These are phyloP conservation scores for Mylabris sibirica DNA, from an alignment of 2,888 invertebrate genomes.

Conservation along the genomic window DNA sequence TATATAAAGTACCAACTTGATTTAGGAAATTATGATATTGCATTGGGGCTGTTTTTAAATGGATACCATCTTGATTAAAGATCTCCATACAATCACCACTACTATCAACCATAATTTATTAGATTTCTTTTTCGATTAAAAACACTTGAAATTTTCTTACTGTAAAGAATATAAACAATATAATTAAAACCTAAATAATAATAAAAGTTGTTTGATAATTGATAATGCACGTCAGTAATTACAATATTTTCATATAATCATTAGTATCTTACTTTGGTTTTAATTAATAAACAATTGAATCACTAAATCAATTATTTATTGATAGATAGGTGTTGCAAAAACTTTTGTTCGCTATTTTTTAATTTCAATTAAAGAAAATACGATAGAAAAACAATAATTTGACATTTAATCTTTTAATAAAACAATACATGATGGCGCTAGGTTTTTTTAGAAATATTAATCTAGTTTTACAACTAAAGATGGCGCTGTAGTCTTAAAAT, in stretches of 20 bases:
- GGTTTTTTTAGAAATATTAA: not conserved
- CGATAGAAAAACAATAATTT: not conserved
- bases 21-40: slow-evolving; percentile 68
- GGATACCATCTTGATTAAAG: slow-evolving; percentile 82
- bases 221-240: slow-evolving; percentile 24
- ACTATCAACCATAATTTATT: slow-evolving; percentile 50
- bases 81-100: slow-evolving; percentile 65
- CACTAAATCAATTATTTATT: not conserved
- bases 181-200: not conserved
- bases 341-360: no score
- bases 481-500: no score
- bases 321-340: not conserved
- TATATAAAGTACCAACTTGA: slow-evolving; percentile 71
- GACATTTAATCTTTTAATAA: not conserved
- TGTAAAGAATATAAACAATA: slow-evolving; percentile 13
- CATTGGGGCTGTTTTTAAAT: slow-evolving; percentile 72
- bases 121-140: not conserved
- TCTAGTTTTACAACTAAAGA: not conserved
- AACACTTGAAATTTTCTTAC: no score
- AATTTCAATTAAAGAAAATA: not conserved
- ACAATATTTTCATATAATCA: slow-evolving; percentile 24
- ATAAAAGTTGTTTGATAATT: not conserved
- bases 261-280: not conserved
- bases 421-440: not conserved
- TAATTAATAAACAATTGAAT: not conserved